Evolutionary conservation across 1,140 invertebrate genomes (phyloP), one percentile per base, ranked within the genome.

Genomic region (Drosophila serrata): DNA sequence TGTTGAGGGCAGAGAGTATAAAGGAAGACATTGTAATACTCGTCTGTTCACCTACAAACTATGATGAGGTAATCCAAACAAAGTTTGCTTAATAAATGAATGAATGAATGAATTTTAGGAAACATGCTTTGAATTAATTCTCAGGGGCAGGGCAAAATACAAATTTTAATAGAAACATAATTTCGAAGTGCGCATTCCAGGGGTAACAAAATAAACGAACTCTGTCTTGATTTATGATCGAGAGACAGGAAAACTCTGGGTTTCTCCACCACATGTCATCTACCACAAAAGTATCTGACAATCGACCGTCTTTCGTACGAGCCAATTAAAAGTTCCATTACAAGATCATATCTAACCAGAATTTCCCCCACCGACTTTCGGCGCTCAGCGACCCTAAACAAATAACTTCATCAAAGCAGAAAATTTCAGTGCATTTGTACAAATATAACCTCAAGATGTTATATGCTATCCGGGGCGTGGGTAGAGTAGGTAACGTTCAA

Each of bases 341-440:
- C 77, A 56, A 42, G 78, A 62, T 75, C 56, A 35, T 62, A 39
- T 39, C 58, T 45, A 48, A 11, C 46, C 45, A 48, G 42, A 72
- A 57, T 27, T 68, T 68, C 45, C 46, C 31, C n/a, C 48, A 31
- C n/a, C 48, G 22, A 55, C 67, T 37, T 70, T 73, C 45, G 13
- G 43, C 55, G 68, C 70, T 27, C 79, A 51, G 37, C 75, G 81
- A 77, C 67, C 81, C 81, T 51, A 81, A 61, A 80, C 67, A 81
- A 86, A 79, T 77, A 86, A 81, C 82, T 86, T 86, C 82, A 85
- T 78, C 82, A 81, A 68, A 67, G 82, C 74, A 68, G 49, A 67
- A 76, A 76, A 77, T 58, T 77, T 77, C 62, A 43, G 56, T 39
- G 62, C 73, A 77, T 67, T 76, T 75, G 74, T 77, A 77, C 62